These are phyloP conservation scores for Strigops habroptila DNA, from an alignment of 2,113 vertebrate species.

Conservation along the genomic window DNA sequence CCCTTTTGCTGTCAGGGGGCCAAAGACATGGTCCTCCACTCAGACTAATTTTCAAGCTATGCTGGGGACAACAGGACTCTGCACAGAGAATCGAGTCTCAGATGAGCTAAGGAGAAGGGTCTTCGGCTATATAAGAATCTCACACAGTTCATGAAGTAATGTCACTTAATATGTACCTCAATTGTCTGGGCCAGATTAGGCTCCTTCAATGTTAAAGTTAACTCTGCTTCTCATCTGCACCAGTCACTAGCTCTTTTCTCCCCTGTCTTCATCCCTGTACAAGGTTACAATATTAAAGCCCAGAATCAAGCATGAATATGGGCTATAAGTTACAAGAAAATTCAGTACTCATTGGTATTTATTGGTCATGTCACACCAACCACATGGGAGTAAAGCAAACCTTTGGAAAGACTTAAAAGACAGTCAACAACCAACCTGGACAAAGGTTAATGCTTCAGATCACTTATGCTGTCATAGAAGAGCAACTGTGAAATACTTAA, in stretches of 20 bases:
- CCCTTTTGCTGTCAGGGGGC: not conserved
- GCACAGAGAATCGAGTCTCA: not conserved
- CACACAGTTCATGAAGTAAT: not conserved
- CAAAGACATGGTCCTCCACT: not conserved
- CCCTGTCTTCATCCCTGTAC: not conserved
- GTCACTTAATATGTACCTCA: not conserved
- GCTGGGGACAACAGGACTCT: not conserved
- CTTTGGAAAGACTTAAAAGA: not conserved
- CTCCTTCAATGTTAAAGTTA: not conserved
- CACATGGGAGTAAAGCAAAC: not conserved
- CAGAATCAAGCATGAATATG: not conserved
- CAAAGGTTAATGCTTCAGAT: not conserved
- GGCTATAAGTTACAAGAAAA: not conserved
- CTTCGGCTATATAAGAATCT: not conserved
- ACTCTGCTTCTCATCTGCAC: not conserved
- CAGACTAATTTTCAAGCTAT: not conserved
- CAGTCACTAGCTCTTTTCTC: not conserved
- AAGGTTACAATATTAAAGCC: not conserved
- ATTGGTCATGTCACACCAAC: not conserved
- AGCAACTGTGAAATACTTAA: not conserved
- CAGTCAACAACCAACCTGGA: not conserved
- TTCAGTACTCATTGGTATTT: not conserved
- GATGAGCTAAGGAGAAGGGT: not conserved
- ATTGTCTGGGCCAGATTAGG: not conserved
- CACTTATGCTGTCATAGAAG: not conserved